Conservation (phyloP, 1,140 invertebrate species). For the Orchestia grillus region DNA sequence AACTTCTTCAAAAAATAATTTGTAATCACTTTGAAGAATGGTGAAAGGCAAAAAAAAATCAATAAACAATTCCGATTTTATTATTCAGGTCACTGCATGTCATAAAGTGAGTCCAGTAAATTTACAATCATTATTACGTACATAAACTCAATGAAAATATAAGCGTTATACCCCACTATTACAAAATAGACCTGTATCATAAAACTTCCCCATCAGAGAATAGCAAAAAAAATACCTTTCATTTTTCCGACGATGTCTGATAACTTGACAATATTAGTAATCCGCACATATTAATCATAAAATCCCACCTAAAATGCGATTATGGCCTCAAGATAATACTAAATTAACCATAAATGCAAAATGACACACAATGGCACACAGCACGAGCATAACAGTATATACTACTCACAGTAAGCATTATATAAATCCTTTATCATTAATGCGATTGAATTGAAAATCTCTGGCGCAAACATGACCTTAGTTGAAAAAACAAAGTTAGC, state of each 20-base stretch:
- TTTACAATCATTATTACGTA: background rate
- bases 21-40: too few species aligned
- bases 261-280: too few species aligned
- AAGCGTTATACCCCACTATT: background rate
- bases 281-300: background rate
- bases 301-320: background rate
- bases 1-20: too few species aligned
- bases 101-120: background rate
- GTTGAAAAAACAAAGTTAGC: background rate
- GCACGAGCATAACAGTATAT: background rate
- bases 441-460: background rate
- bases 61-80: background rate
- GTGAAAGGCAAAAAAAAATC: background rate
- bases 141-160: background rate
- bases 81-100: conserved; percentile 17
- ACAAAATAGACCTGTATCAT: background rate
- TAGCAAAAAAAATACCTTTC: background rate
- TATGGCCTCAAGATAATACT: background rate
- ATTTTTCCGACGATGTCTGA: too few species aligned
- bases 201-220: background rate
- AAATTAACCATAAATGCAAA: background rate
- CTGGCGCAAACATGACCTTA: background rate
- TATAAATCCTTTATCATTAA: background rate
- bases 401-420: background rate
- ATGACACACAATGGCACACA: background rate